Evolutionary conservation across 2,113 vertebrate genomes (phyloP).

Genomic region (Petroica traversi): DNA sequence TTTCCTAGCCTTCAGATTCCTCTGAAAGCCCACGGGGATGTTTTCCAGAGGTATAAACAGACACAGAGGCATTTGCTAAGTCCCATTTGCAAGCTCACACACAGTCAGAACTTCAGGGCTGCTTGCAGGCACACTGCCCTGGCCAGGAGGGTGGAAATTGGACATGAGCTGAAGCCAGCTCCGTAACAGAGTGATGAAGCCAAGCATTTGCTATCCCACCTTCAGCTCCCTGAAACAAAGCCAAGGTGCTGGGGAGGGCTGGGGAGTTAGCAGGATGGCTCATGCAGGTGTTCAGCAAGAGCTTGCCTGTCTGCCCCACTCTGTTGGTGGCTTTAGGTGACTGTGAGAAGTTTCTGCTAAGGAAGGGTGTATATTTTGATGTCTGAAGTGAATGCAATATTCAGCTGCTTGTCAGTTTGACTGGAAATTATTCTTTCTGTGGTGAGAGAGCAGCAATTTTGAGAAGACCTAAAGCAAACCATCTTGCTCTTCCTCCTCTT

Average conservation of each 20-base stretch:
- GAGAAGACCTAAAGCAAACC: neutral
- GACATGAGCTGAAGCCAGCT: neutral
- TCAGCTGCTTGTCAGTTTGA: neutral
- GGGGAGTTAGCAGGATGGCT: neutral
- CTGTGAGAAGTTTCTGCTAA: neutral
- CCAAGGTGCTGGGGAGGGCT: neutral
- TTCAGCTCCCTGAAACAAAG: neutral
- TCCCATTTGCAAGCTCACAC: neutral
- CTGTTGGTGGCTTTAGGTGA: neutral
- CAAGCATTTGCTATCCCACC: neutral
- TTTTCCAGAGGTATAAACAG: neutral
- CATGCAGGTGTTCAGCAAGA: neutral
- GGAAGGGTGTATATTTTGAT: neutral
- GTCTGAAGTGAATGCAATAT: neutral
- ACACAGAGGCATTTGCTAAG: neutral
- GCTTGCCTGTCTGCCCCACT: neutral
- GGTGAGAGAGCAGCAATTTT: neutral
- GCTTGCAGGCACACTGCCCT: neutral
- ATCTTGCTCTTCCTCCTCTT: neutral
- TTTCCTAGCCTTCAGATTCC: neutral
- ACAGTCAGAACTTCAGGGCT: neutral
- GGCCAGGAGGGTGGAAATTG: fast-evolving
- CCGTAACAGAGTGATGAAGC: neutral
- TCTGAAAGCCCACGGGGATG: neutral
- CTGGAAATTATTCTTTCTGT: neutral